These are phyloP conservation scores for Rhabdomys pumilio DNA, from an alignment of 2,797 vertebrate genomes.

Conservation along the genomic window DNA sequence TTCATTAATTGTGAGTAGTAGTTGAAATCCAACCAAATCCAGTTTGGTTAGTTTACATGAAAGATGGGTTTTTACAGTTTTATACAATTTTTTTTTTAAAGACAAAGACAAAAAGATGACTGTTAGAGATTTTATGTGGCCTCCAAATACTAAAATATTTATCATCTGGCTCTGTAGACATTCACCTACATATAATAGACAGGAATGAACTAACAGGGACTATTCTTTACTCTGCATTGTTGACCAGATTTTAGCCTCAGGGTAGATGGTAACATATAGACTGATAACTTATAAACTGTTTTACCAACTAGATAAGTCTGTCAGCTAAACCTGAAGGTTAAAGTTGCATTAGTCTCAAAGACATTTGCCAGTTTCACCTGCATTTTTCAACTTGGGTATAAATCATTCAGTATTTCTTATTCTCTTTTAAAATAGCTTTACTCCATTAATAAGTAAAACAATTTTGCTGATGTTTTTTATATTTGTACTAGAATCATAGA, in stretches of 20 bases:
- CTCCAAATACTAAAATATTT: slow-evolving; percentile 23
- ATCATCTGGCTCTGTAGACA: background rate
- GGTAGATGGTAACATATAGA: background rate
- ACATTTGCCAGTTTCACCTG: background rate
- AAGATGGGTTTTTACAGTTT: slow-evolving; percentile 51
- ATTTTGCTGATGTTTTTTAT: background rate
- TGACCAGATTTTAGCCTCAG: background rate
- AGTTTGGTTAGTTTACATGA: background rate
- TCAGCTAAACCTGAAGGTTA: background rate
- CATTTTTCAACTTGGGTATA: background rate
- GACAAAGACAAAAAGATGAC: background rate
- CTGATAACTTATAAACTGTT: background rate
- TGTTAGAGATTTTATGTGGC: slow-evolving; percentile 11
- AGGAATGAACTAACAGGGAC: background rate
- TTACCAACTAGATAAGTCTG: background rate
- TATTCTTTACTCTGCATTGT: background rate
- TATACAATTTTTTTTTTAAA: background rate
- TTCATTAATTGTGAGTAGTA: background rate
- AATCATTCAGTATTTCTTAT: background rate
- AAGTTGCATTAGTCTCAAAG: background rate
- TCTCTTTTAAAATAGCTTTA: slow-evolving; percentile 33
- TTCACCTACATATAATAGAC: background rate
- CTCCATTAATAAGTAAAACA: background rate
- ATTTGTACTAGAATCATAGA: slow-evolving; percentile 8
- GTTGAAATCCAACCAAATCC: background rate